These are phyloP conservation scores for Congeria kusceri DNA, from an alignment of 2,888 invertebrate species.

Conservation along the genomic window DNA sequence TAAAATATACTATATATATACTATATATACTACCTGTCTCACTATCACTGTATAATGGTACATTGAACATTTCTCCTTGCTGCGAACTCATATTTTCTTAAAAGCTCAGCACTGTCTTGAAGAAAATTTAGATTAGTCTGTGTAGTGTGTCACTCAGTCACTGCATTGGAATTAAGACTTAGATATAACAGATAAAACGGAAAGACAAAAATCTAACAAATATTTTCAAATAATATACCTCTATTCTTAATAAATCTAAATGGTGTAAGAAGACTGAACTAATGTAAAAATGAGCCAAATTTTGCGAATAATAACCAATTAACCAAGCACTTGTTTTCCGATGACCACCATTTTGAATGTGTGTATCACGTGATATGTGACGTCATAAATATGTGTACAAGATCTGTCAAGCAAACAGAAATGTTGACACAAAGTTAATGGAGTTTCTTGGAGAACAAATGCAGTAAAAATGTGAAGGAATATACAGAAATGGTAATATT, in stretches of 20 bases:
- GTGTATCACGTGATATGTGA: conserved; percentile 72
- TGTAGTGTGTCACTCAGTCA: too few relatives aligned
- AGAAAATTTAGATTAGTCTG: too few relatives aligned
- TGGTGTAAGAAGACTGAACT: background rate
- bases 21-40: conserved; percentile 74
- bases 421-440: conserved; percentile 43
- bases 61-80: conserved; percentile 69
- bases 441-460: conserved; percentile 22
- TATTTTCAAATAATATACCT: too few relatives aligned
- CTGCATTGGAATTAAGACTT: too few relatives aligned
- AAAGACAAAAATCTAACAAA: too few relatives aligned
- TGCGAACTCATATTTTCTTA: conserved; percentile 11
- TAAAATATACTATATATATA: too few relatives aligned
- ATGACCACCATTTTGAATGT: conserved; percentile 62
- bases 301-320: conserved; percentile 44
- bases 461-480: conserved; percentile 15
- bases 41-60: conserved; percentile 80
- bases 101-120: too few relatives aligned
- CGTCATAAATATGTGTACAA: conserved; percentile 65
- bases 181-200: too few relatives aligned
- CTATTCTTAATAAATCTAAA: too few relatives aligned
- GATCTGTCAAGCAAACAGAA: conserved; percentile 60
- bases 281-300: conserved; percentile 1
- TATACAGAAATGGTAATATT: too few relatives aligned
- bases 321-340: conserved; percentile 32